phyloP scores from a whole-genome alignment of 1,140 invertebrate genomes.

The Tetragonula clypearis region DNA sequence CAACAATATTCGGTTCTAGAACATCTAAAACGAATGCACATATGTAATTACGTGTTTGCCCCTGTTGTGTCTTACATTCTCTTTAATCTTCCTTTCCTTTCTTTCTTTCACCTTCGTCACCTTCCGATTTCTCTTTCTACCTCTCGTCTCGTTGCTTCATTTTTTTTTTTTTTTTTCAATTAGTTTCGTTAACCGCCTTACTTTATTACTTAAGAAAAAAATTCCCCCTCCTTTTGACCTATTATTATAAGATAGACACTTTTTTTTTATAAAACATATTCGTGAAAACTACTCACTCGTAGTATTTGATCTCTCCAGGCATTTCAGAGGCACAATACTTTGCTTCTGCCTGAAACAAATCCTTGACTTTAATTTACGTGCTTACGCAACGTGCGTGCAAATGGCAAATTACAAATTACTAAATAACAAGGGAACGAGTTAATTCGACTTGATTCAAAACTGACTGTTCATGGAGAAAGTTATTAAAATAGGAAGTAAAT shows the following conservation, averaged over 20 bases:
- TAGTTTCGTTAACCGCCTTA: neutral
- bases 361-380: neutral
- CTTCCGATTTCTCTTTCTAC: neutral
- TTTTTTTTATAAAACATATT: conserved; percentile 26
- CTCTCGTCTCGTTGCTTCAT: neutral
- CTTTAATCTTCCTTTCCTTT: neutral
- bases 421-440: neutral
- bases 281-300: conserved; percentile 72
- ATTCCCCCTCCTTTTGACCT: neutral
- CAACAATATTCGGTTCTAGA: conserved; percentile 82
- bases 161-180: neutral
- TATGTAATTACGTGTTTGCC: neutral
- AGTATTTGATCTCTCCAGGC: conserved; percentile 79
- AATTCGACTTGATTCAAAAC: too few species aligned
- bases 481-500: neutral
- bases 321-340: conserved; percentile 81
- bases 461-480: neutral
- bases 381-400: neutral
- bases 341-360: conserved; percentile 78
- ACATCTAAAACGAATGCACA: conserved; percentile 74
- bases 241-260: conserved; percentile 16
- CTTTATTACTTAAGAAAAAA: neutral
- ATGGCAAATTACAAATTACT: neutral
- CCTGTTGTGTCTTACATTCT: too few species aligned
- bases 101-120: neutral